phyloP scores from a whole-genome alignment of 2,888 invertebrate genomes.

The Nomada fucata region DNA sequence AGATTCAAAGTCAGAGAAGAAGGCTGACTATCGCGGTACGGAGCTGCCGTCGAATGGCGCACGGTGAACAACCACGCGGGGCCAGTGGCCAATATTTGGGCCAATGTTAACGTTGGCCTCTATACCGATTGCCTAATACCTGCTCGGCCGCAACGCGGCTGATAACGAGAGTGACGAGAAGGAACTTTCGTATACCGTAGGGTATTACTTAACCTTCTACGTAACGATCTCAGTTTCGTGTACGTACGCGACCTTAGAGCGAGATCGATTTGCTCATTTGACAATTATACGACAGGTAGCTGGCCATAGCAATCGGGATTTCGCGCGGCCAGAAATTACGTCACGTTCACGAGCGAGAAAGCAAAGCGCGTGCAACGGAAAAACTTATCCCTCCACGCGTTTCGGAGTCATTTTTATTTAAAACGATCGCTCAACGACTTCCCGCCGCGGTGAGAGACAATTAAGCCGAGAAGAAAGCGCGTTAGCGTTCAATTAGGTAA shows the following conservation, averaged over 20 bases:
- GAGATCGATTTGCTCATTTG: conserved; percentile 24
- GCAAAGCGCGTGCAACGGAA: not conserved
- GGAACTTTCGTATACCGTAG: conserved; percentile 52
- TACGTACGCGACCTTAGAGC: conserved; percentile 42
- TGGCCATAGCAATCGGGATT: no score
- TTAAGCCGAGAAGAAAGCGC: conserved; percentile 14
- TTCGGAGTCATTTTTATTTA: not conserved
- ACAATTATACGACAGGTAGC: not conserved
- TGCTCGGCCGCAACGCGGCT: conserved; percentile 38
- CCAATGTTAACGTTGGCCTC: conserved; percentile 79
- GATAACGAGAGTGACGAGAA: conserved; percentile 57
- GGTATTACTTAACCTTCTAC: conserved; percentile 59
- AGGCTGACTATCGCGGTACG: conserved; percentile 9
- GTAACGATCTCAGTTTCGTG: conserved; percentile 50
- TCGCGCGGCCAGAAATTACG: no score
- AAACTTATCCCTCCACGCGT: no score
- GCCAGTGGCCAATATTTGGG: conserved; percentile 81
- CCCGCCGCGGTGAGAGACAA: not conserved
- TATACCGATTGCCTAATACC: conserved; percentile 70
- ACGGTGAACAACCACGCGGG: conserved; percentile 54
- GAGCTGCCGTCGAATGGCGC: conserved; percentile 9
- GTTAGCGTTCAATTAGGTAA: conserved; percentile 9
- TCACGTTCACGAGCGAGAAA: not conserved
- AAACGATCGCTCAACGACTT: conserved; percentile 5
- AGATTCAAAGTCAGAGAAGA: conserved; percentile 21